phyloP scores from a whole-genome alignment of 1,140 invertebrate genomes.

The Mercenaria mercenaria region DNA sequence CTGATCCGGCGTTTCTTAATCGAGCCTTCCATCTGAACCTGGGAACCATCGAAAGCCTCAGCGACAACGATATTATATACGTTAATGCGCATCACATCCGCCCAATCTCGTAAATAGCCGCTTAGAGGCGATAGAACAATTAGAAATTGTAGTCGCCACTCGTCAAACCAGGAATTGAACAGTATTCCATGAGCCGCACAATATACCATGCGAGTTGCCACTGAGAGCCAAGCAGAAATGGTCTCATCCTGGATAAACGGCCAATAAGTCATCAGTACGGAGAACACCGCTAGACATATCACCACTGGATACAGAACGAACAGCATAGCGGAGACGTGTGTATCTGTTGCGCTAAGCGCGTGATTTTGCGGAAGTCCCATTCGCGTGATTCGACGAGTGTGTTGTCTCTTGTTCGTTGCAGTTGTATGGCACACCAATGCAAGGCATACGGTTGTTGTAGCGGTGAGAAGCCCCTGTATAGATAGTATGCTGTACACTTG shows the following conservation, averaged over 20 bases:
- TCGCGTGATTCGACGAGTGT: constrained; percentile 25
- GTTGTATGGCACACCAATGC: neutral
- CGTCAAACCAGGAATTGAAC: constrained; percentile 33
- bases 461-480: neutral
- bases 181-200: neutral
- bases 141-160: constrained; percentile 6
- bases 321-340: neutral
- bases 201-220: neutral
- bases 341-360: neutral
- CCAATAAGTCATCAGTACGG: neutral
- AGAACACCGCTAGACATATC: neutral
- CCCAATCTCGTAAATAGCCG: neutral
- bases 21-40: neutral
- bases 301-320: neutral
- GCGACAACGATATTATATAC: constrained; percentile 45
- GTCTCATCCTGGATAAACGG: neutral
- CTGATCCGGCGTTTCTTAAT: neutral
- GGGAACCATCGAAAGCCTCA: neutral
- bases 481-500: neutral
- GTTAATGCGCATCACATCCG: neutral
- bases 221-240: neutral
- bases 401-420: neutral
- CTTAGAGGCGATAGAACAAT: constrained; percentile 1
- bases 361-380: constrained; percentile 30
- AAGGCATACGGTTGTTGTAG: neutral